Conservation (phyloP, 2,113 vertebrate genomes). For the Pica pica region DNA sequence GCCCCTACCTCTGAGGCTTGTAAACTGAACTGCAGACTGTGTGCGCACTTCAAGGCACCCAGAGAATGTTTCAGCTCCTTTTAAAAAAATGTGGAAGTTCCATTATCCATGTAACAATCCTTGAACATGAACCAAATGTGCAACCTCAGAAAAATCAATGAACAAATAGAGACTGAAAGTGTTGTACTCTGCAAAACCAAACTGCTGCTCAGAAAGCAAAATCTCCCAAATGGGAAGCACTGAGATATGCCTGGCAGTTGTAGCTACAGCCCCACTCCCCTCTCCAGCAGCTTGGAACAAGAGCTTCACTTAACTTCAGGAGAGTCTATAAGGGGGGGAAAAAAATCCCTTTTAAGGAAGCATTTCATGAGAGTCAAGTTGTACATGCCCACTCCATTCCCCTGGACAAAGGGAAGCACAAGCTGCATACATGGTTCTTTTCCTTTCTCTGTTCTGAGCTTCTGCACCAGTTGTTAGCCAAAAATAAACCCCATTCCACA, state of each 20-base stretch:
- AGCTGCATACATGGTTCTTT: neutral
- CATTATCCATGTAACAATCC: neutral
- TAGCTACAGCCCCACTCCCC: too few species aligned
- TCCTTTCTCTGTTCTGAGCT: slow-evolving; percentile 51
- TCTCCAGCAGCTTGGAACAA: neutral
- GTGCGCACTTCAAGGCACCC: neutral
- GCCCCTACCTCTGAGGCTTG: too few species aligned
- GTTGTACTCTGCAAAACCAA: neutral
- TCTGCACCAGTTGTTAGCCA: slow-evolving; percentile 75
- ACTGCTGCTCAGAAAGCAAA: neutral
- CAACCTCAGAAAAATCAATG: neutral
- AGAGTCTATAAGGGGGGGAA: neutral
- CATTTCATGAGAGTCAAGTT: neutral
- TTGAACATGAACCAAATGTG: neutral
- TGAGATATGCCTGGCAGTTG: neutral
- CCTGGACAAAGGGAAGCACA: neutral
- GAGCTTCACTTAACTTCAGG: neutral
- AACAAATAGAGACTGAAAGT: neutral
- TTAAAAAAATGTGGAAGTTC: neutral
- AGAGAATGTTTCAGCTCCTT: neutral
- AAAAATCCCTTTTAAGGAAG: slow-evolving; percentile 65
- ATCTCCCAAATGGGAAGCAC: rapidly evolving
- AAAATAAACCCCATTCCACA: slow-evolving; percentile 83
- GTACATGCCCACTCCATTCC: neutral
- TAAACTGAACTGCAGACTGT: neutral